phyloP scores from a whole-genome alignment of 2,797 vertebrate genomes.

The Ctenosaura bakeri region DNA sequence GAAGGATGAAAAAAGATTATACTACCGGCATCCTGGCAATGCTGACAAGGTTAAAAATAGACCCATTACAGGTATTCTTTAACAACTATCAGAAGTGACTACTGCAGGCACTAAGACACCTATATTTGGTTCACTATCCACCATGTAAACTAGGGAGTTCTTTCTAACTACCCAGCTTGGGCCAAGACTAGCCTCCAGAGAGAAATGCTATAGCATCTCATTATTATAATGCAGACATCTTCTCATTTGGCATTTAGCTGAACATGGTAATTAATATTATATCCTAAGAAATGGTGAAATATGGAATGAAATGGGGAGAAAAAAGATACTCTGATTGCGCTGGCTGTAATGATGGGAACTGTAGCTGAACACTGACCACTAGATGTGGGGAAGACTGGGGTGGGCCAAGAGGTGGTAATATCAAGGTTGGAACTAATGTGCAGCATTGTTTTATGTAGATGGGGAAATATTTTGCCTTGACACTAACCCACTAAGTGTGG shows the following conservation, averaged over 20 bases:
- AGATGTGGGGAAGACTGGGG: background rate
- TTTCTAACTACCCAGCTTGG: background rate
- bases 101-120: background rate
- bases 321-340: background rate
- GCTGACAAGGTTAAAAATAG: background rate
- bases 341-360: background rate
- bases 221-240: background rate
- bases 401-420: too few species aligned
- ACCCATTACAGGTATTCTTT: background rate
- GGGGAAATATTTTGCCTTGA: background rate
- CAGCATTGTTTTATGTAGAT: too few species aligned
- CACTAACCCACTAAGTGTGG: background rate
- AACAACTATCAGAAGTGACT: background rate
- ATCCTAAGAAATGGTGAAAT: background rate
- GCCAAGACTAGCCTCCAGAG: background rate
- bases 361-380: background rate
- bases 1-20: background rate
- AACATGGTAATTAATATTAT: background rate
- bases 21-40: background rate
- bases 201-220: background rate
- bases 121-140: too few species aligned
- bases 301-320: background rate
- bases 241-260: background rate
- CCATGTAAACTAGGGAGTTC: background rate
- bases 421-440: background rate